Percentiles rank a stretch among this genome's conserved stretches.
Conservation (phyloP, 2,113 vertebrate genomes). For the Petrocephalus zakoni region DNA sequence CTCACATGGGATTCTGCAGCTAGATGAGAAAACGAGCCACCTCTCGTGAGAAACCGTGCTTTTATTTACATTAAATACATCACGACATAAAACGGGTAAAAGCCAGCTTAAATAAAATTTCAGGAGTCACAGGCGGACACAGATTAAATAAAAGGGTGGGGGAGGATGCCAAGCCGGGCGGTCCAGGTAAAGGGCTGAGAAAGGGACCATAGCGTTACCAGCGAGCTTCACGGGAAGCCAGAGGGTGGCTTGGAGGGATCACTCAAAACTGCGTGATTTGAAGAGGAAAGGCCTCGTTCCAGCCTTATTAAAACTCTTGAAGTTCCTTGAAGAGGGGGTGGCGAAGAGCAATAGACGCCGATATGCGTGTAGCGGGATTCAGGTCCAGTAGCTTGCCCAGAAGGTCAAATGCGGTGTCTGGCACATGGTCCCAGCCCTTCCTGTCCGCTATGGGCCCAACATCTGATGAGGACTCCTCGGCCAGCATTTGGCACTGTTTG, state of each 20-base stretch:
- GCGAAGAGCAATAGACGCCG: slow-evolving; percentile 71
- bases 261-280: background rate
- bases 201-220: background rate
- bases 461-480: slow-evolving; percentile 18
- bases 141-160: too few species aligned
- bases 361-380: slow-evolving; percentile 86
- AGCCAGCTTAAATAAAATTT: background rate
- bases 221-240: background rate
- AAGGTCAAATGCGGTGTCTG: slow-evolving; percentile 83
- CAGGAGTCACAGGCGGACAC: background rate
- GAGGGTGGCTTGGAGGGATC: background rate
- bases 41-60: background rate
- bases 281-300: background rate
- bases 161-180: background rate
- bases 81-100: background rate
- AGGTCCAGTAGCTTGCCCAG: slow-evolving; percentile 87
- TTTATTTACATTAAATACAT: background rate
- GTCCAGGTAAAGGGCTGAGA: background rate
- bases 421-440: slow-evolving; percentile 77
- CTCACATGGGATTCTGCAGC: background rate
- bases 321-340: slow-evolving; percentile 79
- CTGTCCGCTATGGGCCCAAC: slow-evolving; percentile 31
- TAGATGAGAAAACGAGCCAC: background rate
- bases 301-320: background rate
- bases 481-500: slow-evolving; percentile 18